A percentile compares a stretch with the other conserved stretches of the same genome.
Conservation (phyloP, 2,113 vertebrate genomes). For the Arothron firmamentum region DNA sequence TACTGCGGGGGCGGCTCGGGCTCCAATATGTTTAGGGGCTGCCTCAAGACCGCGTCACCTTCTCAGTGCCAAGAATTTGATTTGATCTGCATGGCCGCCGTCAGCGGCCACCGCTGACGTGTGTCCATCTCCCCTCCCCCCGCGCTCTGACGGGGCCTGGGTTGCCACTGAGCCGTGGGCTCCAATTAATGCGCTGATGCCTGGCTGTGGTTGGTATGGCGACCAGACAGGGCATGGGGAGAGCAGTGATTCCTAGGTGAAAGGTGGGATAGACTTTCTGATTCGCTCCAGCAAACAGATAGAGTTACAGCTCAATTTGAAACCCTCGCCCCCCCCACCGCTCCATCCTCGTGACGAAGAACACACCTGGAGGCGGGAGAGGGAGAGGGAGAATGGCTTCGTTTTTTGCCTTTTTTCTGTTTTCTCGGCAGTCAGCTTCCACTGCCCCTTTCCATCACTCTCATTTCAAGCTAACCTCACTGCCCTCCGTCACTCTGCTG, state of each 20-base stretch:
- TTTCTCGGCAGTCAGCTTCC: conserved; percentile 33
- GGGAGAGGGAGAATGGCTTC: conserved; percentile 48
- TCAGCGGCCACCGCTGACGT: conserved; percentile 57
- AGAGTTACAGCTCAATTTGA: conserved; percentile 76
- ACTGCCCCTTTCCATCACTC: conserved; percentile 30
- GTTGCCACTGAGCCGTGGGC: conserved; percentile 62
- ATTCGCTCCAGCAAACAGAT: conserved; percentile 75
- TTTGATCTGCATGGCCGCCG: conserved; percentile 64
- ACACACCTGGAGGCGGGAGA: conserved; percentile 45
- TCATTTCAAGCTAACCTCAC: conserved; percentile 25
- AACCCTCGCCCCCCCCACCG: conserved; percentile 51
- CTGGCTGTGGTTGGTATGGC: conserved; percentile 69
- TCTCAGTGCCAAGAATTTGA: conserved; percentile 51
- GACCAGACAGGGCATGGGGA: conserved; percentile 65
- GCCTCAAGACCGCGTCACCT: conserved; percentile 40
- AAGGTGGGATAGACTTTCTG: conserved; percentile 81
- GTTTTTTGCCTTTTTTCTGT: conserved; percentile 37
- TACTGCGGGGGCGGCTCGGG: conserved; percentile 33
- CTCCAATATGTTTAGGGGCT: conserved; percentile 47
- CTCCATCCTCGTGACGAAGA: conserved; percentile 63
- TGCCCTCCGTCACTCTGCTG: conserved; percentile 26
- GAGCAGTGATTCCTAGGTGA: conserved; percentile 77
- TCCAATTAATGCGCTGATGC: conserved; percentile 75
- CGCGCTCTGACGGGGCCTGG: conserved; percentile 43
- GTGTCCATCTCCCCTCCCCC: conserved; percentile 25